A percentile compares a stretch with the other conserved stretches of the same genome.
These are phyloP conservation scores for Coenonympha glycerion DNA, from an alignment of 2,888 invertebrate species.

Conservation along the genomic window DNA sequence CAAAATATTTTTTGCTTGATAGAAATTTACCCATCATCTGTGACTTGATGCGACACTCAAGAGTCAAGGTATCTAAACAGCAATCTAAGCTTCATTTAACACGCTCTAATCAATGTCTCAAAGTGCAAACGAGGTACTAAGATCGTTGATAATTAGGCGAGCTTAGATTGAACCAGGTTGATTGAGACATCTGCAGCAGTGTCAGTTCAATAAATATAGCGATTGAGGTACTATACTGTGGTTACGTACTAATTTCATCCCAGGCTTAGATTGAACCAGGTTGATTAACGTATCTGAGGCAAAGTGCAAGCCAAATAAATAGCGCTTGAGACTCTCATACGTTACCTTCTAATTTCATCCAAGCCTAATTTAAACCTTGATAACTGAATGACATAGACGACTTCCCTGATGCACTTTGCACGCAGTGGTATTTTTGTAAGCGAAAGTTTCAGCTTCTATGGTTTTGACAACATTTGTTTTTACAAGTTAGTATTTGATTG, in stretches of 20 bases:
- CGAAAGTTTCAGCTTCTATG: too few relatives aligned
- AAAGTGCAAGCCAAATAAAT: too few relatives aligned
- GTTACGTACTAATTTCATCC: not conserved
- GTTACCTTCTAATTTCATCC: too few relatives aligned
- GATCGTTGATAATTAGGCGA: slow-evolving; percentile 10
- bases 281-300: too few relatives aligned
- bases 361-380: too few relatives aligned
- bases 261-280: too few relatives aligned
- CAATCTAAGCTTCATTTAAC: slow-evolving; percentile 29
- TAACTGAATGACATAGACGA: too few relatives aligned
- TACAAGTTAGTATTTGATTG: too few relatives aligned
- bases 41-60: not conserved
- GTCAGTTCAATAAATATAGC: not conserved
- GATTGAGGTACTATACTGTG: not conserved
- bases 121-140: slow-evolving; percentile 30
- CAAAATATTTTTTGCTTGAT: not conserved
- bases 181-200: slow-evolving; percentile 1
- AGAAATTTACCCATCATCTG: not conserved
- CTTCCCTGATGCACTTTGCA: too few relatives aligned
- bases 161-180: slow-evolving; percentile 8
- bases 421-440: too few relatives aligned
- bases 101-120: slow-evolving; percentile 54
- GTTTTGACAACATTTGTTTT: too few relatives aligned
- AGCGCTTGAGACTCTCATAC: too few relatives aligned
- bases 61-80: not conserved